Conservation (phyloP, 1,140 invertebrate genomes). For the Ptiloglossa arizonensis region DNA sequence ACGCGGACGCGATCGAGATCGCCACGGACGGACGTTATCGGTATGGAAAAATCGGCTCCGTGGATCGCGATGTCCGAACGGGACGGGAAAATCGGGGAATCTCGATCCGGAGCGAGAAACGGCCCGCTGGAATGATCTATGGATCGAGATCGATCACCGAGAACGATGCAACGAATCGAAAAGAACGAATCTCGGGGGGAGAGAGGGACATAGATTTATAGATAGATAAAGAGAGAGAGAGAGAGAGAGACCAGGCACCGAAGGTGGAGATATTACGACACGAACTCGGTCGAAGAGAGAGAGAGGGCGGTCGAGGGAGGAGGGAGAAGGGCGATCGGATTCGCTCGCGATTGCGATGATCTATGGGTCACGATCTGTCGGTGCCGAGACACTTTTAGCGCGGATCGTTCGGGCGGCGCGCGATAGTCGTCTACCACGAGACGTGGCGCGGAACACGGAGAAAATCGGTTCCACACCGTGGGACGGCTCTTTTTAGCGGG, state of each 20-base stretch:
- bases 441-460: neutral
- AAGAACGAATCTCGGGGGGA: too few relatives aligned
- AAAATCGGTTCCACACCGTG: too few relatives aligned
- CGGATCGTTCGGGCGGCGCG: conserved; percentile 31
- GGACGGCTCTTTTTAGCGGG: too few relatives aligned
- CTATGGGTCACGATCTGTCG: conserved; percentile 68
- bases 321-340: conserved; percentile 26
- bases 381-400: conserved; percentile 55
- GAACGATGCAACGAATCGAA: too few relatives aligned
- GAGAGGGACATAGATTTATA: too few relatives aligned
- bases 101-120: conserved; percentile 46
- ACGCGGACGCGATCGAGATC: neutral
- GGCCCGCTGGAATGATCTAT: conserved; percentile 50
- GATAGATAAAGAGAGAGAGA: too few relatives aligned
- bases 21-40: neutral
- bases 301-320: neutral
- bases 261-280: conserved; percentile 55
- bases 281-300: too few relatives aligned
- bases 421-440: neutral
- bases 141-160: conserved; percentile 41
- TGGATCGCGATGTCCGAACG: conserved; percentile 11
- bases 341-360: conserved; percentile 64
- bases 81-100: conserved; percentile 40
- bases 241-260: too few relatives aligned
- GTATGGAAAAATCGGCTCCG: neutral